Evolutionary conservation across 64 coral and sea anemone genomes (phyloP).

Genomic region (Pocillopora verrucosa): DNA sequence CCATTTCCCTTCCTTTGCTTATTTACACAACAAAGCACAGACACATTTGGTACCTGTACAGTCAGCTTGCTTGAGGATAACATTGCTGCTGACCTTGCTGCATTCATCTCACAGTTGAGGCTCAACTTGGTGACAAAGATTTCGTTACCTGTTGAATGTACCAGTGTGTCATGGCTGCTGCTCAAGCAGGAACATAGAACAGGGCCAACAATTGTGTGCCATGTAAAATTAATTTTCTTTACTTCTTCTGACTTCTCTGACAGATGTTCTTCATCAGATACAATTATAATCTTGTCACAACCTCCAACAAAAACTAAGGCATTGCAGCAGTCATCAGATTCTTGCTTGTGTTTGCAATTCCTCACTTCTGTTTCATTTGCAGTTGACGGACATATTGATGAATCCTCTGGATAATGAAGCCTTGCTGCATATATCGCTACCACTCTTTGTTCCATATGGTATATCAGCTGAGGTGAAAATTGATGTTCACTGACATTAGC

Average conservation of each 20-base stretch:
- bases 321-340: neutral
- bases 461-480: slow-evolving; percentile 7
- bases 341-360: neutral
- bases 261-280: neutral
- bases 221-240: neutral
- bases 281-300: slow-evolving; percentile 29
- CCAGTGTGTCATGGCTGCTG: slow-evolving; percentile 12
- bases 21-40: neutral
- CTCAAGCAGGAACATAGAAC: slow-evolving; percentile 31
- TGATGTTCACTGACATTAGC: neutral
- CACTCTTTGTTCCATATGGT: slow-evolving; percentile 34
- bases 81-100: neutral
- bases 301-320: slow-evolving; percentile 36
- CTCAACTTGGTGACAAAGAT: slow-evolving; percentile 6
- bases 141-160: slow-evolving; percentile 45
- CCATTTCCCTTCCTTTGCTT: slow-evolving; percentile 6
- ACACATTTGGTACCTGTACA: slow-evolving; percentile 10
- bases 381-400: neutral
- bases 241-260: neutral
- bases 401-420: neutral
- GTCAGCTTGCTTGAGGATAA: neutral
- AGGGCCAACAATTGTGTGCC: slow-evolving; percentile 23
- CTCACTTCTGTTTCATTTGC: neutral
- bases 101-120: neutral
- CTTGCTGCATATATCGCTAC: slow-evolving; percentile 17